Conservation (phyloP, 92 coral and sea anemone species). For the Metridium senile region DNA sequence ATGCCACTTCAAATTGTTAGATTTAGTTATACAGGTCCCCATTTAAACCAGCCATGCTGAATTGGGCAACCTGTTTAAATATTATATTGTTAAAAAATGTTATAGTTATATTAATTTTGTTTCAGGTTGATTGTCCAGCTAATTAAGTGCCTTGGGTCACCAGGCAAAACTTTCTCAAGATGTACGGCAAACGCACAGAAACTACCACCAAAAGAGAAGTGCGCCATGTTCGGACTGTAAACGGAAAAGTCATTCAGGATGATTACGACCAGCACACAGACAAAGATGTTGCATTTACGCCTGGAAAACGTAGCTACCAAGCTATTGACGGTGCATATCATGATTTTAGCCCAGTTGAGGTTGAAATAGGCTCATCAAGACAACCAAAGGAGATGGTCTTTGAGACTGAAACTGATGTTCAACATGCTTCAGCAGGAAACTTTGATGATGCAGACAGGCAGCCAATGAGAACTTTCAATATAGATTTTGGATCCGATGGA, state of each 20-base stretch:
- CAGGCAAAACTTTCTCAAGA: not conserved
- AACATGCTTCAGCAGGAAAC: not conserved
- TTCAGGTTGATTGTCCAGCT: not conserved
- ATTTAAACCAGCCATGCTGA: too few species aligned
- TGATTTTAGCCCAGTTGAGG: conserved; percentile 6
- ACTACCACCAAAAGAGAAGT: conserved; percentile 57
- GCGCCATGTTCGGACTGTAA: conserved; percentile 61
- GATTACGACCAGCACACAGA: conserved; percentile 32
- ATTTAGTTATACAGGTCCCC: too few species aligned
- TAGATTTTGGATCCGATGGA: conserved; percentile 44
- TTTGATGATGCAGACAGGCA: conserved; percentile 2
- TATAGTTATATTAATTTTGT: too few species aligned
- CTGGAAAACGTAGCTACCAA: conserved; percentile 19
- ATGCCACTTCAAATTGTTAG: too few species aligned
- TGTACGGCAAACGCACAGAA: conserved; percentile 62
- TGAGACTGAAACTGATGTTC: conserved; percentile 19
- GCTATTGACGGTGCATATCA: not conserved
- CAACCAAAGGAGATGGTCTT: conserved; percentile 36
- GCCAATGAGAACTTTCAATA: not conserved
- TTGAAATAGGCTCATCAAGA: conserved; percentile 7
- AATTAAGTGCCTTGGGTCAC: conserved; percentile 1
- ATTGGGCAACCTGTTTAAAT: too few species aligned
- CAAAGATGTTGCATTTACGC: conserved; percentile 21
- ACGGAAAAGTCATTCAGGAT: conserved; percentile 45
- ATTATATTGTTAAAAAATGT: too few species aligned